These are phyloP conservation scores for Coptodon bakossiorum DNA, from an alignment of 2,113 vertebrate genomes.

Conservation along the genomic window DNA sequence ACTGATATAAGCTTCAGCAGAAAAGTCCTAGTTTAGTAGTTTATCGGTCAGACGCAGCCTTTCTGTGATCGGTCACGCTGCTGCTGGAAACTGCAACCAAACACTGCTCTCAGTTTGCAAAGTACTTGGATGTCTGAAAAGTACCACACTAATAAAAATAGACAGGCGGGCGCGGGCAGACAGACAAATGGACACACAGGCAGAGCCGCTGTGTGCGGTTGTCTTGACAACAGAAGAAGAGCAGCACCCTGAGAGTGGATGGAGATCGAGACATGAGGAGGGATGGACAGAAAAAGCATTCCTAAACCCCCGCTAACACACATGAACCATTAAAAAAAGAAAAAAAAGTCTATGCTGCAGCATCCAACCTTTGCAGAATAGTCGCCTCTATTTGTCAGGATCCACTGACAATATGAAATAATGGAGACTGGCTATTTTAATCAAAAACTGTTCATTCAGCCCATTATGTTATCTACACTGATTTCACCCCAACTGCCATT, in stretches of 20 bases:
- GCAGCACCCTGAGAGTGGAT: conserved; percentile 2
- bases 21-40: conserved; percentile 1
- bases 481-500: background rate
- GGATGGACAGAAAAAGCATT: background rate
- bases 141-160: conserved; percentile 20
- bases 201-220: conserved; percentile 32
- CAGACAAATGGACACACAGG: conserved; percentile 15
- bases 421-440: background rate
- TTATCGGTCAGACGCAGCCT: conserved; percentile 26
- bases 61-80: conserved; percentile 6
- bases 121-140: conserved; percentile 9
- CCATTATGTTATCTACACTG: conserved; percentile 8
- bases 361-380: background rate
- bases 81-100: background rate
- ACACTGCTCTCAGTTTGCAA: background rate
- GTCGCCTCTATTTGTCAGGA: background rate
- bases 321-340: background rate
- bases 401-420: background rate
- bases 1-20: background rate
- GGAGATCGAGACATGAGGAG: conserved; percentile 3
- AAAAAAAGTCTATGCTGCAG: background rate
- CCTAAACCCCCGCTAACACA: conserved; percentile 5
- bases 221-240: conserved; percentile 60
- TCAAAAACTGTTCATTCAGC: background rate
- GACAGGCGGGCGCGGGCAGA: background rate